Conservation (phyloP, 1,140 invertebrate species). For the Leptinotarsa lineolata region DNA sequence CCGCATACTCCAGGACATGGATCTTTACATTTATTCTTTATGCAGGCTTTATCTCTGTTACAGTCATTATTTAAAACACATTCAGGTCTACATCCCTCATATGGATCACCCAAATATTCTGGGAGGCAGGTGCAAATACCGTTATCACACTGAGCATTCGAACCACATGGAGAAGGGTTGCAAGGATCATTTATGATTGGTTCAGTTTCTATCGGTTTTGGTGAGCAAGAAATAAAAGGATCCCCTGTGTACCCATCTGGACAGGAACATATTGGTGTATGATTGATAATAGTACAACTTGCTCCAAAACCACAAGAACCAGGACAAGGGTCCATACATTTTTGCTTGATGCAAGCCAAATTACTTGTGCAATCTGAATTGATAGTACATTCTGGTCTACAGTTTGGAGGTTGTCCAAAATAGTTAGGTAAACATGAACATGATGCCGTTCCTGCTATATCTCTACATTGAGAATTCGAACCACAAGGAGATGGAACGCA, state of each 20-base stretch:
- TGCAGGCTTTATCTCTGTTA: slow-evolving; percentile 63
- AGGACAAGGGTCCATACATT: slow-evolving; percentile 72
- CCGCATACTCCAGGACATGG: slow-evolving; percentile 69
- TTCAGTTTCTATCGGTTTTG: slow-evolving; percentile 55
- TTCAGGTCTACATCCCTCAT: slow-evolving; percentile 66
- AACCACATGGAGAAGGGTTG: slow-evolving; percentile 73
- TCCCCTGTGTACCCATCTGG: slow-evolving; percentile 71
- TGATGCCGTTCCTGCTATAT: slow-evolving; percentile 60
- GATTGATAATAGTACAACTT: slow-evolving; percentile 70
- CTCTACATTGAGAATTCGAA: slow-evolving; percentile 65
- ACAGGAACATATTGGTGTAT: slow-evolving; percentile 71
- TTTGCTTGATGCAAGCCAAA: slow-evolving; percentile 68
- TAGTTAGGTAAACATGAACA: slow-evolving; percentile 63
- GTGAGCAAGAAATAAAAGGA: slow-evolving; percentile 70
- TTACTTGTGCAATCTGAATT: slow-evolving; percentile 71
- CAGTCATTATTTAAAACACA: slow-evolving; percentile 66
- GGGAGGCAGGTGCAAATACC: slow-evolving; percentile 67
- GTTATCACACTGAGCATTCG: slow-evolving; percentile 68
- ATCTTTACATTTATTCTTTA: slow-evolving; percentile 65
- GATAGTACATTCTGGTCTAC: slow-evolving; percentile 70
- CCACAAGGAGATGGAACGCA: slow-evolving; percentile 69
- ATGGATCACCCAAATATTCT: slow-evolving; percentile 66
- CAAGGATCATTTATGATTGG: slow-evolving; percentile 62
- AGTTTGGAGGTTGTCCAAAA: slow-evolving; percentile 51
- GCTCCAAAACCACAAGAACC: slow-evolving; percentile 74